Percentiles rank a stretch among this genome's conserved stretches.
These are phyloP conservation scores for Drosophila saltans DNA, from an alignment of 1,140 invertebrate species.

Conservation along the genomic window DNA sequence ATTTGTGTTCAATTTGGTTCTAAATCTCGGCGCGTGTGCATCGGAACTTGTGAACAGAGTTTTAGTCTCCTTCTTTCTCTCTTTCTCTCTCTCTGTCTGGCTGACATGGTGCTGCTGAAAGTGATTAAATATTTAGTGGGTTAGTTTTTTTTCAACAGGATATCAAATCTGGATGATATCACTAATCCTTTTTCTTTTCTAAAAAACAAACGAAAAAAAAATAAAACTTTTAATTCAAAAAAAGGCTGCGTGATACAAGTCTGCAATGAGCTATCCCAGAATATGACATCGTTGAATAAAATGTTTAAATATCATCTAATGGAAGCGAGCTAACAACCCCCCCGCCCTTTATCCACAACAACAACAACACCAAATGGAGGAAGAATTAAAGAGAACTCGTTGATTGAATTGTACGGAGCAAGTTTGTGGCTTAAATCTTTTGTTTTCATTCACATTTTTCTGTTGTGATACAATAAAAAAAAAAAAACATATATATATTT, in stretches of 20 bases:
- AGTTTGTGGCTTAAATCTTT: slow-evolving; percentile 53
- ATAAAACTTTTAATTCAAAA: neutral
- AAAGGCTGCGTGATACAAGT: slow-evolving; percentile 67
- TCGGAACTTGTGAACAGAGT: slow-evolving; percentile 31
- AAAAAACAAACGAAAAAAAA: no score
- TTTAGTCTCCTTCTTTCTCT: no score
- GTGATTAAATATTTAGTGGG: slow-evolving; percentile 77
- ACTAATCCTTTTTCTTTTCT: neutral
- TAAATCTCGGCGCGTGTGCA: slow-evolving; percentile 76
- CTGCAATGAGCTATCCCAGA: slow-evolving; percentile 73
- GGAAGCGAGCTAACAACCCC: slow-evolving; percentile 50
- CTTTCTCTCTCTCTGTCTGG: slow-evolving; percentile 21
- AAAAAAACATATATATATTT: neutral
- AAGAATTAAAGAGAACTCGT: neutral
- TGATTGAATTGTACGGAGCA: slow-evolving; percentile 30
- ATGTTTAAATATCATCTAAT: slow-evolving; percentile 73
- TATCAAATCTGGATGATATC: neutral
- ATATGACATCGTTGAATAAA: slow-evolving; percentile 72
- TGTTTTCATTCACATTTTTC: slow-evolving; percentile 32
- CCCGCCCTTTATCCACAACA: no score
- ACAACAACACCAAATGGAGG: neutral
- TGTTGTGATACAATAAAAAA: slow-evolving; percentile 57
- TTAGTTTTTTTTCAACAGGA: slow-evolving; percentile 48
- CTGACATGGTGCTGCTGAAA: slow-evolving; percentile 73
- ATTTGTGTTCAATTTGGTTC: slow-evolving; percentile 76